Conservation (phyloP, 2,888 invertebrate species). For the Protophormia terraenovae region DNA sequence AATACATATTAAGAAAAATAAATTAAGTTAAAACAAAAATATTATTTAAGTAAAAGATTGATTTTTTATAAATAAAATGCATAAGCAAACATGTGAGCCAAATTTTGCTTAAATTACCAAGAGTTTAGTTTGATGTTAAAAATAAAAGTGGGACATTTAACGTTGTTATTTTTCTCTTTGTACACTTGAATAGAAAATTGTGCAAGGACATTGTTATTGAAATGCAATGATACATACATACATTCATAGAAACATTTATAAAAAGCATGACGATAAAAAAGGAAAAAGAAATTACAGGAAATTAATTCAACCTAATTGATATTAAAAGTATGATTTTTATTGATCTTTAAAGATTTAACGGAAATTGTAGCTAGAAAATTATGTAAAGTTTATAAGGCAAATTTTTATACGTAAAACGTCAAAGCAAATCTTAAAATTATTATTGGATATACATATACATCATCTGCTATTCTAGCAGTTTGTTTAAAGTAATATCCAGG, state of each 20-base stretch:
- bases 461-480: no score
- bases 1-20: neutral
- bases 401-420: no score
- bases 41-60: neutral
- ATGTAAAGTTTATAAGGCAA: neutral
- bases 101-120: neutral
- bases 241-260: neutral
- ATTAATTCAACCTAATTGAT: neutral
- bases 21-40: neutral
- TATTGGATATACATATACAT: no score
- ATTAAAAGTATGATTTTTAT: neutral
- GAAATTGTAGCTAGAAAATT: neutral
- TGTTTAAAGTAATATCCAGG: no score
- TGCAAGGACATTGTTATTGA: conserved; percentile 13
- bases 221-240: neutral
- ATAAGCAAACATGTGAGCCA: neutral
- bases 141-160: neutral
- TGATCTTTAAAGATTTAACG: neutral
- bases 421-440: no score
- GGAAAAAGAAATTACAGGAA: neutral
- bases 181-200: neutral
- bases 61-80: neutral
- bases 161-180: neutral
- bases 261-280: neutral
- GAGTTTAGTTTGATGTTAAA: neutral